These are phyloP conservation scores for Frankliniella fusca DNA, from an alignment of 2,888 invertebrate genomes.

Conservation along the genomic window DNA sequence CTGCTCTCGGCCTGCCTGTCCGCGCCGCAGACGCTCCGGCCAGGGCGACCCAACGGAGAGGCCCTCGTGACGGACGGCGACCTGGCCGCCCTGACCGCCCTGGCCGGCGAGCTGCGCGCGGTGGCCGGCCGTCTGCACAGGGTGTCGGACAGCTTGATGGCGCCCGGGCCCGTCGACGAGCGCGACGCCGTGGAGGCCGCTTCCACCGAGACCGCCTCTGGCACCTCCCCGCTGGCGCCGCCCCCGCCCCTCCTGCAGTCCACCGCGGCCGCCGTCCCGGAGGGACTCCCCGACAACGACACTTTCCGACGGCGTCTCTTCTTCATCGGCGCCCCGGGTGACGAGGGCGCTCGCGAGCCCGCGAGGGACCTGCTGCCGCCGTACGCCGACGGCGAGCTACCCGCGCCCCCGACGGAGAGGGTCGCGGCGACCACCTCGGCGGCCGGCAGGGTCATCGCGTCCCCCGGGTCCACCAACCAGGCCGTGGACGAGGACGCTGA, in stretches of 20 bases:
- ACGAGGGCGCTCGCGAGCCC: background rate
- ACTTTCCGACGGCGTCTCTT: background rate
- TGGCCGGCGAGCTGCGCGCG: background rate
- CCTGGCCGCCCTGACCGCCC: background rate
- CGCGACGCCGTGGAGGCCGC: background rate
- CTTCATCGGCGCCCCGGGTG: background rate
- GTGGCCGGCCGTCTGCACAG: background rate
- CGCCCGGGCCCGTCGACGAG: background rate
- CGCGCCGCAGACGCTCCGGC: no score
- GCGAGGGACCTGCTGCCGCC: background rate
- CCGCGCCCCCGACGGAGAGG: no score
- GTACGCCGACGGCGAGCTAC: background rate
- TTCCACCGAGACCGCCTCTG: background rate
- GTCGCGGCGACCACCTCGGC: background rate
- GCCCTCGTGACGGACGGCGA: background rate
- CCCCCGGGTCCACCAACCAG: background rate
- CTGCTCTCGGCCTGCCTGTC: no score
- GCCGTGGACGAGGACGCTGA: background rate
- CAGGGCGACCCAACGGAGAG: no score
- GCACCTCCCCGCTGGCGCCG: background rate
- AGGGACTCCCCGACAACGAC: constrained; percentile 12
- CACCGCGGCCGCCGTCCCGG: background rate
- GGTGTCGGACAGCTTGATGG: background rate
- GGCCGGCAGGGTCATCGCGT: background rate
- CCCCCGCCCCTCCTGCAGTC: background rate